Evolutionary conservation across 1,140 invertebrate genomes (phyloP).

Genomic region (Sycobia sp.): DNA sequence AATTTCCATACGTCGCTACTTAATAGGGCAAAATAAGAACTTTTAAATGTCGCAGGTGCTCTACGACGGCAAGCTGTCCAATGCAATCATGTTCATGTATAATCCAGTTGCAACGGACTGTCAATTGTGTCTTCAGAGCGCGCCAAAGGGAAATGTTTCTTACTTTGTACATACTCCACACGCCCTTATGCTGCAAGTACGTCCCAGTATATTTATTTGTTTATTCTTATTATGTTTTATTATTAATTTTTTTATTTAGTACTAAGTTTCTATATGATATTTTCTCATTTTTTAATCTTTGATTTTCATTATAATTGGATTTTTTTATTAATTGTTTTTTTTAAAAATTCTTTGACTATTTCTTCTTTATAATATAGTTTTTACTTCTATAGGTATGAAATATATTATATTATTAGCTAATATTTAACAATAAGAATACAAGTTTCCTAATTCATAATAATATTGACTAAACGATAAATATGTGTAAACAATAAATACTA

Average conservation of each 20-base stretch:
- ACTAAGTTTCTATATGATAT: not conserved
- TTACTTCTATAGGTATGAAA: not conserved
- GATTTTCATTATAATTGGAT: too few species aligned
- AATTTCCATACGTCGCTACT: too few species aligned
- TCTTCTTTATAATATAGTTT: not conserved
- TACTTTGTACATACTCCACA: conserved; percentile 99
- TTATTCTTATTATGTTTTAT: not conserved
- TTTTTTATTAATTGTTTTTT: too few species aligned
- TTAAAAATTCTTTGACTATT: conserved; percentile 11
- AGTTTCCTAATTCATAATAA: too few species aligned
- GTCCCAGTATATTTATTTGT: not conserved
- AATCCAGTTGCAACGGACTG: conserved; percentile 98
- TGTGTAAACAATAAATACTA: too few species aligned
- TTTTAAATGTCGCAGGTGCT: conserved; percentile 73
- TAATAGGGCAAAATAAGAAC: too few species aligned
- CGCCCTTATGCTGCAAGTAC: conserved; percentile 96
- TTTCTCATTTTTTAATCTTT: too few species aligned
- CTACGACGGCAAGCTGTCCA: conserved; percentile 97
- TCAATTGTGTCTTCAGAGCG: conserved; percentile 96
- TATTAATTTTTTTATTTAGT: conserved; percentile 42
- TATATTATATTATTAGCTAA: not conserved
- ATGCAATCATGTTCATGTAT: conserved; percentile 98
- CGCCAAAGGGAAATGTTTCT: conserved; percentile 93
- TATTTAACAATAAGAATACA: too few species aligned
- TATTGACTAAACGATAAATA: too few species aligned